A percentile compares a stretch with the other conserved stretches of the same genome.
Conservation (phyloP, 2,797 vertebrate species). For the Odontamblyopus rebecca region DNA sequence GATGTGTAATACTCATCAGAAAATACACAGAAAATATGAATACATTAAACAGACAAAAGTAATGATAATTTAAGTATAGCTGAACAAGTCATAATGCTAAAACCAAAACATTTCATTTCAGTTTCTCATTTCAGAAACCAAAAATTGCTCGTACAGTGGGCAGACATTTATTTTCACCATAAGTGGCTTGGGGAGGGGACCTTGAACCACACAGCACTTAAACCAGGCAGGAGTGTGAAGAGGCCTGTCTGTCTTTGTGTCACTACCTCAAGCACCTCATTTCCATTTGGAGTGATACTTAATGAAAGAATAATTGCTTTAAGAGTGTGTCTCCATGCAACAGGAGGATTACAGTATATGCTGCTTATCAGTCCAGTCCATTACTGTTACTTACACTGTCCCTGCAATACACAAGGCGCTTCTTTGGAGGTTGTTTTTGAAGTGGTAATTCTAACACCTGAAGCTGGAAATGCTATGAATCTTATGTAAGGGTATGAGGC, state of each 20-base stretch:
- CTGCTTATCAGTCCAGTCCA: slow-evolving; percentile 39
- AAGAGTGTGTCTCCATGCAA: slow-evolving; percentile 26
- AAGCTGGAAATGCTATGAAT: slow-evolving; percentile 43
- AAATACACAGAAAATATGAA: neutral
- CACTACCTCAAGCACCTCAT: slow-evolving; percentile 52
- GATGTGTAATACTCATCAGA: neutral
- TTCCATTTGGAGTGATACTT: slow-evolving; percentile 54
- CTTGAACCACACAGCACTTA: neutral
- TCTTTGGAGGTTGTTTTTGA: slow-evolving; percentile 45
- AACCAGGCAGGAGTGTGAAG: slow-evolving; percentile 1
- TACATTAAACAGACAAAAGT: neutral
- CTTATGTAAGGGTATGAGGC: slow-evolving; percentile 32
- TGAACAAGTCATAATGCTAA: neutral
- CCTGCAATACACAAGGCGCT: slow-evolving; percentile 35
- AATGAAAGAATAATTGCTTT: slow-evolving; percentile 62
- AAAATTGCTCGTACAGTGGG: neutral
- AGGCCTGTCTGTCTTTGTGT: slow-evolving; percentile 22
- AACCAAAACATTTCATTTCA: neutral
- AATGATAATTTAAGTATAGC: neutral
- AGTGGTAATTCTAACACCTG: slow-evolving; percentile 54
- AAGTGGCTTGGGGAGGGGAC: neutral
- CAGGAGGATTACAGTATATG: slow-evolving; percentile 34
- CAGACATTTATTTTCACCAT: too few species aligned
- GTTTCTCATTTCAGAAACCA: neutral
- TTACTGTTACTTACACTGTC: slow-evolving; percentile 44